Evolutionary conservation across 1,140 invertebrate species (phyloP).

Genomic region (Aphaenogaster rudis): DNA sequence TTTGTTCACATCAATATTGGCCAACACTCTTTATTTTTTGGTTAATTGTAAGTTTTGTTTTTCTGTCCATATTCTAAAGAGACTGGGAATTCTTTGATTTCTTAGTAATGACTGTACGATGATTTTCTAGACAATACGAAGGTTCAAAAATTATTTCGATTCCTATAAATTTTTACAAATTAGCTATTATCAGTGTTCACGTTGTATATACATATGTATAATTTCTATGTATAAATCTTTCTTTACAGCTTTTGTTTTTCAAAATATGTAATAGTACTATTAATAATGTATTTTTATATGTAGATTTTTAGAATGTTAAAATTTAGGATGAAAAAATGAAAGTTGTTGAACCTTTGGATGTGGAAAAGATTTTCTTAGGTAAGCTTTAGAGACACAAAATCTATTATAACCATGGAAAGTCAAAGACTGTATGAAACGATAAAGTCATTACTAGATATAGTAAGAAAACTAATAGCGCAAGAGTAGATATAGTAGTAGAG

Average conservation of each 20-base stretch:
- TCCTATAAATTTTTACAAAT: background rate
- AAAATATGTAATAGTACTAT: background rate
- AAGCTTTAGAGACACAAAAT: background rate
- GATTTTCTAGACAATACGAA: background rate
- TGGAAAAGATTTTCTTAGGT: background rate
- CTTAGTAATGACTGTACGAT: background rate
- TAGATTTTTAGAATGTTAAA: background rate
- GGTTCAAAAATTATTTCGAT: background rate
- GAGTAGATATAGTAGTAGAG: background rate
- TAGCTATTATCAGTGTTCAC: background rate
- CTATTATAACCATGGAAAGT: background rate
- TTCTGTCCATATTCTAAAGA: background rate
- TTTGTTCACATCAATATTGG: constrained; percentile 3
- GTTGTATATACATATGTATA: background rate
- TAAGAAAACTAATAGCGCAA: constrained; percentile 16
- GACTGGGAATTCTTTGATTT: background rate
- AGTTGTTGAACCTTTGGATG: background rate
- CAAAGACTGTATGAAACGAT: background rate
- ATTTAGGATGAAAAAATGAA: background rate
- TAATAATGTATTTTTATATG: background rate
- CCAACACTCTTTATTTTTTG: background rate
- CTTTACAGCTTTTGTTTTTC: background rate
- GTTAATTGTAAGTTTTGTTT: background rate
- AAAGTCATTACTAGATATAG: background rate
- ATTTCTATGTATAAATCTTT: constrained; percentile 10